These are phyloP conservation scores for Morelia viridis DNA, from an alignment of 2,797 vertebrate genomes.

Conservation along the genomic window DNA sequence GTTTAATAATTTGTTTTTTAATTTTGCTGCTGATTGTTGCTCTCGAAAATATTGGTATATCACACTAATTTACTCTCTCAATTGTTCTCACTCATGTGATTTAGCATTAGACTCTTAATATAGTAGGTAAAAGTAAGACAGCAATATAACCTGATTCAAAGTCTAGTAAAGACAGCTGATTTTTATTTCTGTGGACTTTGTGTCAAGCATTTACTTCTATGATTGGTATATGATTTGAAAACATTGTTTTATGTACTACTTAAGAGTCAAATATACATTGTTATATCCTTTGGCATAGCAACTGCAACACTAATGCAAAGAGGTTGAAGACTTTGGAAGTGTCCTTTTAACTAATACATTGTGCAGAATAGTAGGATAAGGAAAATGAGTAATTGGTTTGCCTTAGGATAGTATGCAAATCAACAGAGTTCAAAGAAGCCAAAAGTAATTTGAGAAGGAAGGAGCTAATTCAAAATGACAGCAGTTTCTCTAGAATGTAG, in stretches of 20 bases:
- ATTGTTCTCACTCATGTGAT: conserved; percentile 4
- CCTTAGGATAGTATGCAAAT: neutral
- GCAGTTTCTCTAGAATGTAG: neutral
- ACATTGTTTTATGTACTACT: neutral
- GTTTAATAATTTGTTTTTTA: conserved; percentile 15
- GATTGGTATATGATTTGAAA: neutral
- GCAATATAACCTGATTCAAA: neutral
- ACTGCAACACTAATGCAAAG: neutral
- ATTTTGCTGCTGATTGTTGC: neutral
- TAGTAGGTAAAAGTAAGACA: conserved; percentile 1
- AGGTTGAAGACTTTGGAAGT: neutral
- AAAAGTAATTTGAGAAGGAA: neutral
- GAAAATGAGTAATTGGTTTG: neutral
- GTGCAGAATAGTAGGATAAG: neutral
- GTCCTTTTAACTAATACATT: neutral
- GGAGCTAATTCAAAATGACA: neutral
- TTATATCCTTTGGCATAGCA: neutral
- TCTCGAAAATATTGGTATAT: conserved; percentile 3
- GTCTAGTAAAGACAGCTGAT: conserved; percentile 6
- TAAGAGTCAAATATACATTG: neutral
- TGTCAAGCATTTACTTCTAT: neutral
- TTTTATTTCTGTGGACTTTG: neutral
- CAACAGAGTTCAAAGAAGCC: neutral
- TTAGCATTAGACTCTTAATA: neutral
- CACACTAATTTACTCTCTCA: neutral